Conservation (phyloP, 2,113 vertebrate genomes). For the Petroica traversi region DNA sequence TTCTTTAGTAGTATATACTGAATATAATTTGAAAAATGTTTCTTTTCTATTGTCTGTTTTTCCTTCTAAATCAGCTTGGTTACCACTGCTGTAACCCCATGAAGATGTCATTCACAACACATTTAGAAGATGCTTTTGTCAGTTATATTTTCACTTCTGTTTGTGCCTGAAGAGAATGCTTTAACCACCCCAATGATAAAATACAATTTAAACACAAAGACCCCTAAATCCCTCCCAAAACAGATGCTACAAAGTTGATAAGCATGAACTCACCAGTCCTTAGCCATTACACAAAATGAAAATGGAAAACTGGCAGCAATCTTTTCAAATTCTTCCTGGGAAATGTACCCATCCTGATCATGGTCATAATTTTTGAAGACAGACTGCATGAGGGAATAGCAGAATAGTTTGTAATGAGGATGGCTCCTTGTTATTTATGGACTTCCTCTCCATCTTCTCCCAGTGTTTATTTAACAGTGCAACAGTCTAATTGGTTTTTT, state of each 20-base stretch:
- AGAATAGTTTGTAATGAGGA: background rate
- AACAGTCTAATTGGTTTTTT: background rate
- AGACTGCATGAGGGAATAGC: constrained; percentile 74
- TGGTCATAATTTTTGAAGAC: constrained; percentile 98
- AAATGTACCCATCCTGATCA: constrained; percentile 93
- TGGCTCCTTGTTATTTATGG: background rate
- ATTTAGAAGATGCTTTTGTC: background rate
- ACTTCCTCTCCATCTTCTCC: background rate
- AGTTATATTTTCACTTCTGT: background rate
- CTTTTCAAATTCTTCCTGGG: constrained; percentile 95
- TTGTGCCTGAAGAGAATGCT: background rate
- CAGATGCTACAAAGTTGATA: background rate
- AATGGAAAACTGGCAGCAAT: constrained; percentile 95
- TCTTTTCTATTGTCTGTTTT: background rate
- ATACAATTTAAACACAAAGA: background rate
- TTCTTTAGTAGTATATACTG: background rate
- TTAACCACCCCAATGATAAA: background rate
- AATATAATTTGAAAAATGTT: background rate
- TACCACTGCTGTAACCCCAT: background rate
- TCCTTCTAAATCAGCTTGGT: background rate
- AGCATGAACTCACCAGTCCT: constrained; percentile 84
- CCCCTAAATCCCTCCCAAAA: background rate
- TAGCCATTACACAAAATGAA: constrained; percentile 96
- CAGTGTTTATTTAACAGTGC: background rate
- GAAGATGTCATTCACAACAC: background rate